Conservation (phyloP, 2,888 invertebrate genomes). For the Drosophila gaucha region DNA sequence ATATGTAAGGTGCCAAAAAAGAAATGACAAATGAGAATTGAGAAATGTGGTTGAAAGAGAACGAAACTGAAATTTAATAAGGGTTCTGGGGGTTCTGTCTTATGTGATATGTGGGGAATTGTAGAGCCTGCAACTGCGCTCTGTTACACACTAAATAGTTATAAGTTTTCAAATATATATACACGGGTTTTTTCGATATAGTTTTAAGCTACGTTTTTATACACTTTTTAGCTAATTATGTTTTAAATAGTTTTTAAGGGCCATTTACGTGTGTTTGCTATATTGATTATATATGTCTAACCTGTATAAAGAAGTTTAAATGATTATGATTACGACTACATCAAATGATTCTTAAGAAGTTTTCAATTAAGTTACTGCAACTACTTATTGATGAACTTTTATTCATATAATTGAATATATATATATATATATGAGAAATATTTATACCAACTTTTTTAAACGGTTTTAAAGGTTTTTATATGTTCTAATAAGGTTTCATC, state of each 20-base stretch:
- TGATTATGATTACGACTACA: conserved; percentile 24
- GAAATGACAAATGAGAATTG: neutral
- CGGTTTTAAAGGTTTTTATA: neutral
- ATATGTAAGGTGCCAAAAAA: conserved; percentile 13
- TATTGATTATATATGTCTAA: conserved; percentile 17
- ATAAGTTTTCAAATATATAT: neutral
- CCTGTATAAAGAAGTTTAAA: conserved; percentile 5
- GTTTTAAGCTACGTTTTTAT: conserved; percentile 12
- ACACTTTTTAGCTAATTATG: conserved; percentile 31
- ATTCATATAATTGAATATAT: too few species aligned
- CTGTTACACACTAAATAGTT: conserved; percentile 13
- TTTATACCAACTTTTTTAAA: neutral
- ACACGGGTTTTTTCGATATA: neutral
- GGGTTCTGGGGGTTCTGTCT: conserved; percentile 43
- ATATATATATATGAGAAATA: neutral
- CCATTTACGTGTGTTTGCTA: conserved; percentile 31
- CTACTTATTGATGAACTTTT: conserved; percentile 9
- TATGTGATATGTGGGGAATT: conserved; percentile 42
- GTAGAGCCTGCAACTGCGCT: conserved; percentile 23
- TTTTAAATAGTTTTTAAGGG: conserved; percentile 11
- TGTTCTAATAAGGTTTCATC: neutral
- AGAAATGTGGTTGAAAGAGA: conserved; percentile 23
- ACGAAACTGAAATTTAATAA: conserved; percentile 31
- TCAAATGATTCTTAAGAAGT: conserved; percentile 1
- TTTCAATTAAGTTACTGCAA: conserved; percentile 5